Conservation (phyloP, 1,140 invertebrate genomes). For the Drosophila murphyi region DNA sequence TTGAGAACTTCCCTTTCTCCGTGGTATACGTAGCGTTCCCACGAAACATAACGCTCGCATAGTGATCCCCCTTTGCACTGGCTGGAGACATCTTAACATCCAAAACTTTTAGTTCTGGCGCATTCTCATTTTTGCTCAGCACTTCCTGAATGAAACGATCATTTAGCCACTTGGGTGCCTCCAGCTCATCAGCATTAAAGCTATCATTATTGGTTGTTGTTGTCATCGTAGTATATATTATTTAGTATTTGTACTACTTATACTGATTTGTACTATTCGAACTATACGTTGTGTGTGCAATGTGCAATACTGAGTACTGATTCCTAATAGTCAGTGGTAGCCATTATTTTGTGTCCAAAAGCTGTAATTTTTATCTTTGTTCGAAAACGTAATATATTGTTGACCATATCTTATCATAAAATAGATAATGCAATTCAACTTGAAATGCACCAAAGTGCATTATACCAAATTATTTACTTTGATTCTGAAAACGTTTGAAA, state of each 20-base stretch:
- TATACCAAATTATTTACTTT: too few relatives aligned
- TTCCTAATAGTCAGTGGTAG: neutral
- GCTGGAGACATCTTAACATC: slow-evolving; percentile 59
- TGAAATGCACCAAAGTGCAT: neutral
- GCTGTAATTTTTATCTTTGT: neutral
- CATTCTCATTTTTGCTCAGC: slow-evolving; percentile 38
- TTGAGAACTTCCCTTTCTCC: slow-evolving; percentile 2
- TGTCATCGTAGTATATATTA: slow-evolving; percentile 27
- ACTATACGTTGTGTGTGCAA: neutral
- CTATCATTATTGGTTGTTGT: slow-evolving; percentile 20
- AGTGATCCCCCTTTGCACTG: slow-evolving; percentile 71
- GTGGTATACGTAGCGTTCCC: slow-evolving; percentile 32
- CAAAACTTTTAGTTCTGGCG: slow-evolving; percentile 31
- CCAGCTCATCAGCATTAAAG: slow-evolving; percentile 64
- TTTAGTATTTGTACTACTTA: neutral
- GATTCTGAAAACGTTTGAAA: too few relatives aligned
- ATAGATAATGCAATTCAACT: neutral
- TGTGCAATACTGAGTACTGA: neutral
- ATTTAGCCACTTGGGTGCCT: slow-evolving; percentile 66
- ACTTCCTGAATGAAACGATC: slow-evolving; percentile 53
- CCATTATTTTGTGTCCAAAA: neutral
- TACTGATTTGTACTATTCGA: neutral
- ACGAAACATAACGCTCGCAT: slow-evolving; percentile 79
- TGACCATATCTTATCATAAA: slow-evolving; percentile 2
- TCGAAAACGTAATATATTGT: neutral